phyloP scores from a whole-genome alignment of 2,797 vertebrate genomes.

The Chrosomus eos region DNA sequence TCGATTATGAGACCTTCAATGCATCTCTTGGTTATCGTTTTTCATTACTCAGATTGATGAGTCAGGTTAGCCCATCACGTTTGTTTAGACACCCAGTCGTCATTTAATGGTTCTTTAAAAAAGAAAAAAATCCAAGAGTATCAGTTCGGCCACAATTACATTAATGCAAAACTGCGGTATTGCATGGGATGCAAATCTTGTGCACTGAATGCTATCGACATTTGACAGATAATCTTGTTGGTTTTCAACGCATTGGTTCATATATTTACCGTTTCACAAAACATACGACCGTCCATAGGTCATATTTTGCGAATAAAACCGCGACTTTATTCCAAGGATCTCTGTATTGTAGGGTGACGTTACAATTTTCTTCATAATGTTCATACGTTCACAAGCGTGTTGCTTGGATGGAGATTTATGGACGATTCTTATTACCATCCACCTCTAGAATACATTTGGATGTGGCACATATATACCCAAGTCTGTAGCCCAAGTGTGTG shows the following conservation, averaged over 20 bases:
- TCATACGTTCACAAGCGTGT: slow-evolving; percentile 56
- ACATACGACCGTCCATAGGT: not conserved
- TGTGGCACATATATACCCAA: slow-evolving; percentile 9
- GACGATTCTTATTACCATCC: slow-evolving; percentile 33
- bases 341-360: slow-evolving; percentile 42
- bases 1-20: slow-evolving; percentile 43
- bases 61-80: slow-evolving; percentile 45
- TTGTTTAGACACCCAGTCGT: slow-evolving; percentile 26
- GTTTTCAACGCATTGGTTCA: not conserved
- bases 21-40: slow-evolving; percentile 36
- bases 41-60: slow-evolving; percentile 47
- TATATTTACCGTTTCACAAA: not conserved
- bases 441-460: slow-evolving; percentile 17
- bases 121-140: slow-evolving; percentile 2
- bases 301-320: slow-evolving; percentile 11
- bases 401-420: slow-evolving; percentile 18
- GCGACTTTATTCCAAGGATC: slow-evolving; percentile 14
- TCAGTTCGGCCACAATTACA: slow-evolving; percentile 46
- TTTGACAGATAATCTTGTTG: slow-evolving; percentile 28
- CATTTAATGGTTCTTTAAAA: slow-evolving; percentile 24
- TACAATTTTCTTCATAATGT: slow-evolving; percentile 45
- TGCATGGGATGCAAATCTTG: slow-evolving; percentile 61
- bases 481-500: not conserved
- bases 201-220: slow-evolving; percentile 46
- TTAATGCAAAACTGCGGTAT: slow-evolving; percentile 62